Evolutionary conservation across 2,888 invertebrate species (phyloP), one percentile per base, ranked within the genome.

Genomic region (Agrotis ipsilon): DNA sequence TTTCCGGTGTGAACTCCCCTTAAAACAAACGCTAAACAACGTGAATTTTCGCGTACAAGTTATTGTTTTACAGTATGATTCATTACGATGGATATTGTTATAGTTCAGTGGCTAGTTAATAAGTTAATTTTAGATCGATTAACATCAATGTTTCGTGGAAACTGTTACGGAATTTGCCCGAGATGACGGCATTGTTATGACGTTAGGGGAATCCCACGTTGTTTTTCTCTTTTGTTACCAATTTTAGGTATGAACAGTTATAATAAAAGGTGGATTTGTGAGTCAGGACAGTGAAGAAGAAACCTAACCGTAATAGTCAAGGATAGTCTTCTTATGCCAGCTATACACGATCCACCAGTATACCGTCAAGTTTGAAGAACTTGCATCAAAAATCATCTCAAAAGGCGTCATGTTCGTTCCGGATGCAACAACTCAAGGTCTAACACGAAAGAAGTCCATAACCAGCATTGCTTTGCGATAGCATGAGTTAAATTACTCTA

Each of bases 121-220:
- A 70, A 43, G 62, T 55, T 81, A 80, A 75, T 79, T 73, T 76
- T 76, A 68, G 68, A 74, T 66, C 46, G 58, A 68, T 80, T 68
- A 68, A n/a, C 74, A 63, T 68, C 59, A 69, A 68, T 45, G 61
- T 49, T 81, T 78, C 68, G 45, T 48, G 51, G 65, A 63, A 68
- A 59, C 63, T 64, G 39, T 65, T 61, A 27, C 64, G 46, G 76
- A 68, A 65, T 67, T 58, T 21, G 46, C 21, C 46, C 24, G 57
- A 46, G 62, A 52, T 67, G 78, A 78, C 57, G 61, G 46, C 39
- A 64, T 54, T 48, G 60, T 49, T 54, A 67, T 77, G 74, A 79
- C 77, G 77, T 68, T 16, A 11, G 21, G 46, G 52, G 65, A 63
- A 73, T 62, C 73, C 68, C 59, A 72, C 73, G 27, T 39, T 58